Base-by-base conservation (phyloP, 1,140 invertebrate genomes). In the Meloidogyne floridensis region DNA sequence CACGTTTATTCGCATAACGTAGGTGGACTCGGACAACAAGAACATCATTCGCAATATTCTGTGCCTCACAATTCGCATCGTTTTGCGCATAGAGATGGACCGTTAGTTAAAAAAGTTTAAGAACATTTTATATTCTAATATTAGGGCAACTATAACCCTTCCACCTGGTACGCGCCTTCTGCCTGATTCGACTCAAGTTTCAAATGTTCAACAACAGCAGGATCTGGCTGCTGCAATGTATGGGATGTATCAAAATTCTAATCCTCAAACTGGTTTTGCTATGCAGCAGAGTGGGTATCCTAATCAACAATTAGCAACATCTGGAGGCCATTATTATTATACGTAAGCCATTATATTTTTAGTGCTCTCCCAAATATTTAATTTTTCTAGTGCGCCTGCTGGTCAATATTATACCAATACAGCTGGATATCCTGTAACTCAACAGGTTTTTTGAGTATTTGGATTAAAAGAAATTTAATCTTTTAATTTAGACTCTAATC, bases 271-370 rank as follows among this genome's bases (percentile, higher is more conserved):
- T 65, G n/a, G 59, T n/a, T 65, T n/a, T 18, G 15, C 59, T n/a
- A n/a, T 65, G 59, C 59, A 65, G 15, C 15, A 15, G 15, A 18
- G 59, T 65, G 59, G 59, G 5, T 65, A n/a, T 65, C 15, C 59
- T n/a, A 65, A 65, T 65, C 59, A 15, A 65, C 59, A 65, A 18
- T 18, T 65, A 18, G 59, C 59, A 65, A 65, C 59, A n/a, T 65
- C 59, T 65, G 59, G 59, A 65, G 59, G 59, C 59, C n/a, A 65
- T n/a, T 65, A 65, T 65, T n/a, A n/a, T 15, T 65, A 65, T 65
- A n/a, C n/a, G 47, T 47, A 47, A 6, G 47, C 0, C 47, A 47
- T 47, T 47, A 6, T 47, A 47, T 47, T 47, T 47, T 47, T 47
- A 47, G 7, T 6, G 0, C 32, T 32, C 32, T 32, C 32, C 32